Percentiles rank a stretch among this genome's conserved stretches.
Conservation (phyloP, 2,113 vertebrate genomes). For the Chionodraco myersi region DNA sequence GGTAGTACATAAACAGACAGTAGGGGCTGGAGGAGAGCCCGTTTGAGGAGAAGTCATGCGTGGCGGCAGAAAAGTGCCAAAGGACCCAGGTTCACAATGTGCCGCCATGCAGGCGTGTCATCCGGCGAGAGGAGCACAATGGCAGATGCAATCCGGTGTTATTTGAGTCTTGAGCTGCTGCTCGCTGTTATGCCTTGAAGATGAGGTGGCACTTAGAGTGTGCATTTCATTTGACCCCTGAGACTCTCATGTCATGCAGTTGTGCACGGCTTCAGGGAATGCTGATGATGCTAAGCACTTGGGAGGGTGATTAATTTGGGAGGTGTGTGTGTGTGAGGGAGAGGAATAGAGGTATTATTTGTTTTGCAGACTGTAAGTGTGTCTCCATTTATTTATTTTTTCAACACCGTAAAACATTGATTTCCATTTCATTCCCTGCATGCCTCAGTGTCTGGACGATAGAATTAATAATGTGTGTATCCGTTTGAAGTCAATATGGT, state of each 20-base stretch:
- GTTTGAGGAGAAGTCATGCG: slow-evolving; percentile 68
- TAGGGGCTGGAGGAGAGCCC: slow-evolving; percentile 51
- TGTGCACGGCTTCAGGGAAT: slow-evolving; percentile 61
- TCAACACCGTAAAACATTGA: slow-evolving; percentile 51
- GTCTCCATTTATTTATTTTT: slow-evolving; percentile 45
- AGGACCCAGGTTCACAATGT: slow-evolving; percentile 40
- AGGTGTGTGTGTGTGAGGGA: slow-evolving; percentile 43
- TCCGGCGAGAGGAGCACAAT: slow-evolving; percentile 45
- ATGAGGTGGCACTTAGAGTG: slow-evolving; percentile 75
- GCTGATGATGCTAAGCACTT: slow-evolving; percentile 67
- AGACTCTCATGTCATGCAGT: slow-evolving; percentile 62
- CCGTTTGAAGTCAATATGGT: slow-evolving; percentile 76
- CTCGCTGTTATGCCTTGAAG: slow-evolving; percentile 71
- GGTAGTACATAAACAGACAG: slow-evolving; percentile 67
- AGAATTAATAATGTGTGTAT: slow-evolving; percentile 70
- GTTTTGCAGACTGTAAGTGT: slow-evolving; percentile 50
- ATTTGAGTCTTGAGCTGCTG: slow-evolving; percentile 54
- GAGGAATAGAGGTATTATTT: slow-evolving; percentile 44
- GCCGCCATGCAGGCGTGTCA: slow-evolving; percentile 40
- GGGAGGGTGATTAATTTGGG: slow-evolving; percentile 59
- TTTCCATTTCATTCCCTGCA: slow-evolving; percentile 79
- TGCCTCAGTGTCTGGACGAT: slow-evolving; percentile 77
- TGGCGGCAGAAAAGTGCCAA: slow-evolving; percentile 56
- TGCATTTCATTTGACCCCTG: slow-evolving; percentile 73
- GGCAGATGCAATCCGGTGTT: slow-evolving; percentile 21